Percentiles rank a stretch among this genome's conserved stretches.
phyloP scores from a whole-genome alignment of 1,140 invertebrate genomes.

The Ditylenchus dipsaci region DNA sequence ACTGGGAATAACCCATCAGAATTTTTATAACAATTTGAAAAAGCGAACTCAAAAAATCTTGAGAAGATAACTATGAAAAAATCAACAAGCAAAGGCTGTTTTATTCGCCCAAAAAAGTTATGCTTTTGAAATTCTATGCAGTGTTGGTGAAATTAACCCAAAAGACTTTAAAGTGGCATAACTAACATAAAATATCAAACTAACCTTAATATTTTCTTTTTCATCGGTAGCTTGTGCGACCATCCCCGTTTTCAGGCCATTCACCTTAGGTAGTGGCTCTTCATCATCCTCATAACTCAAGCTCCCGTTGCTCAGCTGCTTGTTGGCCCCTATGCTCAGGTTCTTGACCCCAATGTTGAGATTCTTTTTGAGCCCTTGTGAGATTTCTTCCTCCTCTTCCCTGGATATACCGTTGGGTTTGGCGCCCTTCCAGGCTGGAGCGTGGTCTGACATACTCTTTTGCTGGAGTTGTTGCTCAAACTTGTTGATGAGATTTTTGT shows the following conservation, averaged over 20 bases:
- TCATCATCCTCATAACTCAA: neutral
- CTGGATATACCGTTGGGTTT: neutral
- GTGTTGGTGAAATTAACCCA: too few relatives aligned
- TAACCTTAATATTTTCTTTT: slow-evolving; percentile 9
- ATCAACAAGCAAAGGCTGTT: too few relatives aligned
- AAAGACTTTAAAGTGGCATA: too few relatives aligned
- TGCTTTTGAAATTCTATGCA: too few relatives aligned
- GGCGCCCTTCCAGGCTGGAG: slow-evolving; percentile 2
- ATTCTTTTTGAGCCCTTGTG: neutral
- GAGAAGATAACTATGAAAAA: too few relatives aligned
- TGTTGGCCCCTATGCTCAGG: neutral
- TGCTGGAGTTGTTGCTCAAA: slow-evolving; percentile 29
- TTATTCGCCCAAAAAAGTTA: too few relatives aligned
- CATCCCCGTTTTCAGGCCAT: neutral
- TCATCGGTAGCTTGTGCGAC: neutral
- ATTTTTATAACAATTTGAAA: too few relatives aligned
- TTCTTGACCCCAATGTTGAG: neutral
- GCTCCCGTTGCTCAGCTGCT: neutral
- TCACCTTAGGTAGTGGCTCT: neutral
- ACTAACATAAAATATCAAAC: too few relatives aligned
- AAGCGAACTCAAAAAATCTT: too few relatives aligned
- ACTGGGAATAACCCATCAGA: too few relatives aligned
- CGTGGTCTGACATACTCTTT: neutral
- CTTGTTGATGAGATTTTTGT: slow-evolving; percentile 30
- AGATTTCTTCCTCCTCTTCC: neutral